Evolutionary conservation across 1,140 invertebrate species (phyloP).

Genomic region (Pseudomyrmex sp.): DNA sequence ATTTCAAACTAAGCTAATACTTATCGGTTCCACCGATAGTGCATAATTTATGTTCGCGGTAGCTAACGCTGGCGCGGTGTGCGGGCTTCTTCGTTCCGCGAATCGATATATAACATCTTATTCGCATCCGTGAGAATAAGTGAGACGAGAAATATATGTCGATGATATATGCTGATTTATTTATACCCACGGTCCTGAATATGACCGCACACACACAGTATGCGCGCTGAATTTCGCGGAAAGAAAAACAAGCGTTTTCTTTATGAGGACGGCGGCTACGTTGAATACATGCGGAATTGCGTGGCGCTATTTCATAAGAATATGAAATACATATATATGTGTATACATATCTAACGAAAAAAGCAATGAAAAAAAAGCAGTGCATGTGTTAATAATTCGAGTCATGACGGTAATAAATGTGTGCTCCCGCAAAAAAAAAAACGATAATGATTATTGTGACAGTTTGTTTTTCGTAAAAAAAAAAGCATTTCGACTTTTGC

Average conservation of each 20-base stretch:
- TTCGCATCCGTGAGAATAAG: background rate
- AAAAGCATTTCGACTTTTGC: background rate
- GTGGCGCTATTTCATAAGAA: too few species aligned
- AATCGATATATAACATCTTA: slow-evolving; percentile 35
- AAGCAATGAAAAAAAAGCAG: background rate
- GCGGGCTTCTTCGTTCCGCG: background rate
- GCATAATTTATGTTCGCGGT: slow-evolving; percentile 39
- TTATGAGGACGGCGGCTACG: slow-evolving; percentile 40
- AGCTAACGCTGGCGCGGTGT: background rate
- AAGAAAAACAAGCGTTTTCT: slow-evolving; percentile 57
- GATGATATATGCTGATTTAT: slow-evolving; percentile 26
- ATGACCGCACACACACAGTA: background rate
- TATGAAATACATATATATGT: too few species aligned
- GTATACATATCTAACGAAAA: too few species aligned
- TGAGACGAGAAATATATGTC: background rate
- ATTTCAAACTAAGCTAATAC: slow-evolving; percentile 56
- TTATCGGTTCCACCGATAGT: slow-evolving; percentile 52
- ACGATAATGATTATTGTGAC: background rate
- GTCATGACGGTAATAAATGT: background rate
- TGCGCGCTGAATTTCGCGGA: slow-evolving; percentile 42
- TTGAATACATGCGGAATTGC: slow-evolving; percentile 43
- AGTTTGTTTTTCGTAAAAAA: too few species aligned
- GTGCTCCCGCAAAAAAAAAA: background rate
- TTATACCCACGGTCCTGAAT: background rate
- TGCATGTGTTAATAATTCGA: background rate